Conservation (phyloP, 2,113 vertebrate genomes). For the Embiotoca jacksoni region DNA sequence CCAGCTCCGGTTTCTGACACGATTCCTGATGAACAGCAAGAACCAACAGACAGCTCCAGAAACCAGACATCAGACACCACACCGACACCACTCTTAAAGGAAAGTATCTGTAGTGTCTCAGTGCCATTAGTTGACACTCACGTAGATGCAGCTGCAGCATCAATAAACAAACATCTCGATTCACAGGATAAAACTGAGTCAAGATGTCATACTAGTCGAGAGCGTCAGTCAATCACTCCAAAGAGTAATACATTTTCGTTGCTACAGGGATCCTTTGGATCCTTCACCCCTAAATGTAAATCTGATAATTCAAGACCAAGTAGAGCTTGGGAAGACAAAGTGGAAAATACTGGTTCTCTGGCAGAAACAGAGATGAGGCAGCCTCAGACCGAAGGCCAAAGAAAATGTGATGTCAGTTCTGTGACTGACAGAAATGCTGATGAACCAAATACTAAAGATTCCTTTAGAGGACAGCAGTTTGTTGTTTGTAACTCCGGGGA, state of each 20-base stretch:
- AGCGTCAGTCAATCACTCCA: conserved; percentile 41
- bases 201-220: conserved; percentile 47
- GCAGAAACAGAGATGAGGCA: conserved; percentile 42
- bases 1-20: conserved; percentile 30
- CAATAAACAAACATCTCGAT: conserved; percentile 23
- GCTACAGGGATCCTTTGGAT: conserved; percentile 82
- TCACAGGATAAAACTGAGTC: conserved; percentile 33
- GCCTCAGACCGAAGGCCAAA: conserved; percentile 48
- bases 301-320: conserved; percentile 45
- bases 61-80: conserved; percentile 48
- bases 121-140: conserved; percentile 38
- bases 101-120: conserved; percentile 14
- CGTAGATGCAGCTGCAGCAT: background rate
- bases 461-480: conserved; percentile 56
- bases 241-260: conserved; percentile 70
- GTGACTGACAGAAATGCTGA: conserved; percentile 42
- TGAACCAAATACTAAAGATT: conserved; percentile 75
- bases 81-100: conserved; percentile 22
- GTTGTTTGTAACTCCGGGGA: conserved; percentile 65
- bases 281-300: conserved; percentile 79
- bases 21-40: conserved; percentile 25
- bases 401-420: conserved; percentile 24
- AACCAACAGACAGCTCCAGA: conserved; percentile 39
- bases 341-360: conserved; percentile 44
- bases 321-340: conserved; percentile 39